Evolutionary conservation across 2,888 invertebrate genomes (phyloP), one percentile per base, ranked within the genome.

Genomic region (Caenorhabditis sinica): DNA sequence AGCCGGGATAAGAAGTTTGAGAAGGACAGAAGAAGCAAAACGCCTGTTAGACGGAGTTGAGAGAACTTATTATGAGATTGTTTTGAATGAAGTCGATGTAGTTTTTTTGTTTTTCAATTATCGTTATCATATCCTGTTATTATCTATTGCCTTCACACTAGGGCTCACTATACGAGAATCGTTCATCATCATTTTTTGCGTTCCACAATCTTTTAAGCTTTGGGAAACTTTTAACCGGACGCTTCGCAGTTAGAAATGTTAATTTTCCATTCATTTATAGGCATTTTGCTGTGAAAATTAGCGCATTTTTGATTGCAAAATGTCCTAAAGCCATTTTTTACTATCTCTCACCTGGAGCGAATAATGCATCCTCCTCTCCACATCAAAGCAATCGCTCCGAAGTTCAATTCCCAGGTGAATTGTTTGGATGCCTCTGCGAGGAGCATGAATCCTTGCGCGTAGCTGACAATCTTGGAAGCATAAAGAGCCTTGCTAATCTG

Each of bases 301-400:
- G n/a, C n/a, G n/a, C n/a, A n/a, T n/a, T n/a, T n/a, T n/a, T 36
- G 11, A 36, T 36, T 8, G 36, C 36, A 8, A 8, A 20, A 20
- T 45, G 11, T 45, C 45, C 2, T 8, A 45, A 45, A 45, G 11
- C 45, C 3, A n/a, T 20, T 49, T 23, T 25, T 25, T n/a, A 23
- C 25, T 53, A 3, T 25, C 11, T 20, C 74, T 74, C 23, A 88
- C 69, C 90, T 86, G 30, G 91, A 92, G 20, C 92, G 88, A 72
- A 92, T 91, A 71, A 92, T 93, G 94, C 92, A 93, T 95, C 95
- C 96, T 96, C 93, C 98, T 86, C 98, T 95, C 99, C 99, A 99
- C 98, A 99, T 99, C 58, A 99, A 94, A 1, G 99, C 98, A 87
- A 99, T 97, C 76, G 96, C 96, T 68, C 98, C 99, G 92, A 97